These are phyloP conservation scores for Nowickia ferox DNA, from an alignment of 2,888 invertebrate species.

Conservation along the genomic window DNA sequence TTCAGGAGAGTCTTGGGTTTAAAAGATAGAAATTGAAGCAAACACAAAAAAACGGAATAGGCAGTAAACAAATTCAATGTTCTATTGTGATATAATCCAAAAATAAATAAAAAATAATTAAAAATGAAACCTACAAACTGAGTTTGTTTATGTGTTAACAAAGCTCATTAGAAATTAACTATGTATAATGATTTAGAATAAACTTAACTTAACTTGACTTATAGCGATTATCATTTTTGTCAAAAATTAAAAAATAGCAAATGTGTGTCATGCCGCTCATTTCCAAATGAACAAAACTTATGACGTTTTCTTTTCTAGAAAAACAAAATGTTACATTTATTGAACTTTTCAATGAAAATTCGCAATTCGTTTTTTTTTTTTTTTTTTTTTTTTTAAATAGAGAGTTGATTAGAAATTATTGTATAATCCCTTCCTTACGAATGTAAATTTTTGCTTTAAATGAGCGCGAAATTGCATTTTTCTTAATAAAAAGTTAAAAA, in stretches of 20 bases:
- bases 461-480: no score
- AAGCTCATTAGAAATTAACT: conserved; percentile 23
- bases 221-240: no score
- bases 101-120: conserved; percentile 1
- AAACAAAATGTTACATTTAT: no score
- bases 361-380: no score
- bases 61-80: conserved; percentile 3
- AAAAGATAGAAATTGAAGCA: conserved; percentile 70
- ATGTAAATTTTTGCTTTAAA: no score
- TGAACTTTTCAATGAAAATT: no score
- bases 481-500: no score
- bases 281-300: background rate
- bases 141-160: conserved; percentile 29
- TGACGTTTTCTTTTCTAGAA: no score
- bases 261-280: background rate
- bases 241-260: no score
- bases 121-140: background rate
- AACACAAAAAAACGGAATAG: conserved; percentile 7
- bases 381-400: no score
- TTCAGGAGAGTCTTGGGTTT: conserved; percentile 82
- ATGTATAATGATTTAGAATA: conserved; percentile 9
- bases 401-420: no score
- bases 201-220: conserved; percentile 1
- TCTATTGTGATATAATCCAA: conserved; percentile 35
- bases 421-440: no score